These are phyloP conservation scores for Ciconia stormi DNA, from an alignment of 2,113 vertebrate genomes.

Conservation along the genomic window DNA sequence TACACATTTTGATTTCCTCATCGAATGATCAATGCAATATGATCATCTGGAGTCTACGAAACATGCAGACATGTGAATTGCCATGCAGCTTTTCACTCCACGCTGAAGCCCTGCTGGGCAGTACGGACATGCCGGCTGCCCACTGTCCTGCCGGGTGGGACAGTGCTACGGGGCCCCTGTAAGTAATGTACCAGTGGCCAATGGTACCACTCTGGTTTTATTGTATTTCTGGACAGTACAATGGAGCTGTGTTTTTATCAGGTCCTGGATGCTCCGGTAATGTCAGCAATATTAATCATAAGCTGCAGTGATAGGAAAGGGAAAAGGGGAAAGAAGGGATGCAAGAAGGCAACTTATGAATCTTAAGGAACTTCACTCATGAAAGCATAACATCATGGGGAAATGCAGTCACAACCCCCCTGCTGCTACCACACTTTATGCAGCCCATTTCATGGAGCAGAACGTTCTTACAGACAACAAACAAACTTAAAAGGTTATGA, in stretches of 20 bases:
- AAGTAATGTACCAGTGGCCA: background rate
- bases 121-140: background rate
- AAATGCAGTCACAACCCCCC: background rate
- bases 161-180: rapidly evolving
- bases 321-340: background rate
- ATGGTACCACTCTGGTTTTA: background rate
- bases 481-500: background rate
- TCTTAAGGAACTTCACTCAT: background rate
- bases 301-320: background rate
- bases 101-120: rapidly evolving
- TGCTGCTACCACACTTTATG: background rate
- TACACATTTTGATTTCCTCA: background rate
- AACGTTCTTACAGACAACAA: background rate
- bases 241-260: background rate
- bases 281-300: background rate
- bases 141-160: rapidly evolving
- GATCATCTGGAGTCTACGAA: background rate
- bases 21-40: background rate
- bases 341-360: background rate
- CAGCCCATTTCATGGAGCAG: background rate
- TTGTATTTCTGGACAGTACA: background rate
- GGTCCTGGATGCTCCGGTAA: background rate
- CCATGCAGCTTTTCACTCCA: background rate
- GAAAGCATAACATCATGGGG: background rate
- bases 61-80: background rate